Evolutionary conservation across 2,113 vertebrate genomes (phyloP), one percentile per base, ranked within the genome.

Genomic region (Pardalotus punctatus): DNA sequence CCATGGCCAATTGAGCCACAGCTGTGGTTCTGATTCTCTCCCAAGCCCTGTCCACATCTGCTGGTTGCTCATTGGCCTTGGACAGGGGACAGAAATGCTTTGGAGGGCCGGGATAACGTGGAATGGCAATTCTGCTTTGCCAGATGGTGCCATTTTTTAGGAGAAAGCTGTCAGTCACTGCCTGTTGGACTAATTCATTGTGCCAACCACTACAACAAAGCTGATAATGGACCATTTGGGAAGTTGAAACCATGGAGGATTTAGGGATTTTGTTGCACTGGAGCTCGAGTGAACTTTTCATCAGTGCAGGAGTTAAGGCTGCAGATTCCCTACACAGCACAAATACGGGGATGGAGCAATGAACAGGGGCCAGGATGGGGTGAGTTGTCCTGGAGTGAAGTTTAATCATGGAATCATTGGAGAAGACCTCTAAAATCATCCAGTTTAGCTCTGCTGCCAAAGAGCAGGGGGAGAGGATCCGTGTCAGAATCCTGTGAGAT

Each of bases 131-230:
- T 78, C 54, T 77, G 81, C 77, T 73, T 89, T 93, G 77, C 92
- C 90, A 95, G 77, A 89, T 94, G 92, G 86, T 71, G n/a, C 86
- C 22, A 7, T 40, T 54, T 89, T 94, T 90, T 60, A 66, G 29
- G 87, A 84, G 77, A 66, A 89, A 78, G n/a, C 83, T 84, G 88
- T 80, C 89, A 78, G 31, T 88, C 84, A 62, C 33, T 95, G 95
- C 69, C 54, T 91, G 29, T 93, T 95, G 89, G 60, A 77, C 45
- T 47, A 20, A 57, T 36, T 80, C 45, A 50, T 91, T 66, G 24
- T 81, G 72, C 86, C 89, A 93, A 27, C 54, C 23, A 21, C 70
- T 43, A 11, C 38, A 66, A 71, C 38, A 60, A 81, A 89, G 64
- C 84, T 86, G 69, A 78, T 84, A 35, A 4, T 25, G 64, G 61